A percentile compares a stretch with the other conserved stretches of the same genome.
These are phyloP conservation scores for Gonioctena quinquepunctata DNA, from an alignment of 1,140 invertebrate species.

Conservation along the genomic window DNA sequence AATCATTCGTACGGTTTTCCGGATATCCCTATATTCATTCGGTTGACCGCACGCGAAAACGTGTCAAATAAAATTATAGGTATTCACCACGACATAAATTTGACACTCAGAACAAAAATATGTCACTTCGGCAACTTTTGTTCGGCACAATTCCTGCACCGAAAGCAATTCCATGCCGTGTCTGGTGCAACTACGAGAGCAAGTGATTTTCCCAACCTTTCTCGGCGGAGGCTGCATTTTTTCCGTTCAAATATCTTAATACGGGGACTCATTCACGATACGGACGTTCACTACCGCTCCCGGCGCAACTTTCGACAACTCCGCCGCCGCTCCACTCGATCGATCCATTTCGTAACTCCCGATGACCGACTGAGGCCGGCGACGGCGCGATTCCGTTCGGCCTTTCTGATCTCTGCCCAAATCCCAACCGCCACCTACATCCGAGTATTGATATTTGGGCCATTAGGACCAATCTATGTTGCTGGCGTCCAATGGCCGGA, in stretches of 20 bases:
- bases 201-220: slow-evolving; percentile 64
- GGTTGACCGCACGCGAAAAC: too few species aligned
- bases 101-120: background rate
- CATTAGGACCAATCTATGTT: slow-evolving; percentile 6
- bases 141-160: background rate
- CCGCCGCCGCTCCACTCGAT: slow-evolving; percentile 16
- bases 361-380: slow-evolving; percentile 28
- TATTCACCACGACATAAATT: background rate
- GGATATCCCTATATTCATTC: too few species aligned
- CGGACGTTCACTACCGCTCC: slow-evolving; percentile 40
- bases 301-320: slow-evolving; percentile 24
- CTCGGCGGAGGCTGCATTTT: slow-evolving; percentile 76
- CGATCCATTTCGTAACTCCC: slow-evolving; percentile 34
- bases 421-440: slow-evolving; percentile 10
- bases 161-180: too few species aligned
- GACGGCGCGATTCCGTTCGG: slow-evolving; percentile 24
- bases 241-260: slow-evolving; percentile 42
- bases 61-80: too few species aligned
- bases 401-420: background rate
- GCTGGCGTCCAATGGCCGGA: too few species aligned
- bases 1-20: too few species aligned
- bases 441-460: slow-evolving; percentile 24
- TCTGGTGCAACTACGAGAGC: background rate
- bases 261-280: slow-evolving; percentile 46
- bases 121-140: background rate